Evolutionary conservation across 2,113 vertebrate species (phyloP).

Genomic region (Sander lucioperca): DNA sequence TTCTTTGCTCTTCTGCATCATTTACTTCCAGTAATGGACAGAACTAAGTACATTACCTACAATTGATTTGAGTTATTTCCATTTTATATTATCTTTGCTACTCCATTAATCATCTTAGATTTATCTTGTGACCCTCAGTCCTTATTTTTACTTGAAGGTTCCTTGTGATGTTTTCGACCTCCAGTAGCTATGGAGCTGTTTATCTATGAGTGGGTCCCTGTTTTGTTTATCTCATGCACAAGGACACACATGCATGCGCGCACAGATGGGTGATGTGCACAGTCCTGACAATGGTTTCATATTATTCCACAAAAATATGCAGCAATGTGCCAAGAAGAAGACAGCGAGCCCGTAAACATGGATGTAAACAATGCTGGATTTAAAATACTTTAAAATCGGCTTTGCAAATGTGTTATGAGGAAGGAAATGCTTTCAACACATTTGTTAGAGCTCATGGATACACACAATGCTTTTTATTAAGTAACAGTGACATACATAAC

Average conservation of each 20-base stretch:
- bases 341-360: background rate
- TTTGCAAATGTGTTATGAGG: background rate
- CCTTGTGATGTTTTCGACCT: background rate
- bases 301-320: background rate
- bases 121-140: too few relatives aligned
- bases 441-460: background rate
- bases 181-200: background rate
- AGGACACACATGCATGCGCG: background rate
- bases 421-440: background rate
- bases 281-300: background rate
- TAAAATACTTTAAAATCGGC: background rate
- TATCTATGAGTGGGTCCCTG: background rate
- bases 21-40: background rate
- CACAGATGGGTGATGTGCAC: background rate
- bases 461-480: background rate
- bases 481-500: background rate
- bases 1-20: background rate
- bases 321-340: background rate
- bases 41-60: background rate
- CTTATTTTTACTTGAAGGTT: too few relatives aligned
- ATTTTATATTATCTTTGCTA: background rate
- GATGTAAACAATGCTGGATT: background rate
- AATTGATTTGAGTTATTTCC: background rate
- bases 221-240: background rate
- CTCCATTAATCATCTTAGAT: background rate